Conservation (phyloP, 1,140 invertebrate genomes). For the Bombyx mandarina region DNA sequence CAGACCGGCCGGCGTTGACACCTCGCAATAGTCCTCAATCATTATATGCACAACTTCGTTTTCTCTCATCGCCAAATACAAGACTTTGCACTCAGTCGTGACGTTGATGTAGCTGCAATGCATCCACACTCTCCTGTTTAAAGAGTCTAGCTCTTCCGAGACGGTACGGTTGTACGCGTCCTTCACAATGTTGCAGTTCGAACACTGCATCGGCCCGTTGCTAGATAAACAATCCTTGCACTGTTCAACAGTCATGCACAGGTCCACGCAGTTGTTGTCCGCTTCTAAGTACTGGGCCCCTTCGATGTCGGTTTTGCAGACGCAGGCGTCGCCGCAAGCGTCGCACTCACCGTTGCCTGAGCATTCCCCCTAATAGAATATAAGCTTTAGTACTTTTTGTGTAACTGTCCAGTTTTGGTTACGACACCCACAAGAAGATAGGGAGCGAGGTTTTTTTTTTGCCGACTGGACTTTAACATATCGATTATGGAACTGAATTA, state of each 20-base stretch:
- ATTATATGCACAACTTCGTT: constrained; percentile 30
- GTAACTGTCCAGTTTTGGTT: no score
- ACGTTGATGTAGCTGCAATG: constrained; percentile 29
- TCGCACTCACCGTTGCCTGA: constrained; percentile 46
- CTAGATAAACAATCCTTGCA: constrained; percentile 32
- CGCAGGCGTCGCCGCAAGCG: constrained; percentile 25
- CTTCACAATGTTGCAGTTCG: constrained; percentile 16
- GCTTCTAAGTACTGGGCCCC: constrained; percentile 49
- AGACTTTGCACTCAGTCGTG: constrained; percentile 19
- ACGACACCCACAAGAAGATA: no score
- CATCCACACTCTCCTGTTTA: constrained; percentile 39
- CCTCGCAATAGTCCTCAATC: constrained; percentile 21
- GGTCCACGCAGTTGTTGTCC: constrained; percentile 38
- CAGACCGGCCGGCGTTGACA: background rate
- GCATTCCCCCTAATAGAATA: constrained; percentile 29
- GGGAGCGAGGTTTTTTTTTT: no score
- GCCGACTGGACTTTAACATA: no score
- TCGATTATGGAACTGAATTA: no score
- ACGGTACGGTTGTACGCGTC: constrained; percentile 14
- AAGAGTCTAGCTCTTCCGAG: constrained; percentile 14
- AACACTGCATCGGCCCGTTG: constrained; percentile 20
- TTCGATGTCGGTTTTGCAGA: constrained; percentile 29
- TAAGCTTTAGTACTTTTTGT: no score
- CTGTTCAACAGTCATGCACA: constrained; percentile 33
- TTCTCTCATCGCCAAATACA: constrained; percentile 41